phyloP scores from a whole-genome alignment of 2,888 invertebrate genomes.

The Cephus pygmeus region DNA sequence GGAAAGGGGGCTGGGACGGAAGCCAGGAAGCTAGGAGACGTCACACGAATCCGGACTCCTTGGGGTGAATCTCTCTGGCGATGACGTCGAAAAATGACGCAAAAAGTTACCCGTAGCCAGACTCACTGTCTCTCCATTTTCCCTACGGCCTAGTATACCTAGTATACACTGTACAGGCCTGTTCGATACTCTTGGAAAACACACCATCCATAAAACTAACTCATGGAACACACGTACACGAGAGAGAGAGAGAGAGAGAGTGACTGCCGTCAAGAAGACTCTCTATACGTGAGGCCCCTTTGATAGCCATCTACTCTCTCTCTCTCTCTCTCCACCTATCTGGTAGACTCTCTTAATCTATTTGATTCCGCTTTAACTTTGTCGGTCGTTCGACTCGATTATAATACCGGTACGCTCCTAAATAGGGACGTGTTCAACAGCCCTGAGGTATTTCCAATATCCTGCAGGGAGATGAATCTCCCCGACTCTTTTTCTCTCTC shows the following conservation, averaged over 20 bases:
- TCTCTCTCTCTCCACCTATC: not conserved
- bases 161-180: not conserved
- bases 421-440: slow-evolving; percentile 60
- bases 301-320: not conserved
- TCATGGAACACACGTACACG: not conserved
- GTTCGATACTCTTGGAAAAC: not conserved
- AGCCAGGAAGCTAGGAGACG: slow-evolving; percentile 41
- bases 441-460: slow-evolving; percentile 65
- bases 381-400: slow-evolving; percentile 42
- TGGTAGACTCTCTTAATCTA: not conserved
- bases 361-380: not conserved
- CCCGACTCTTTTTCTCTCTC: slow-evolving; percentile 27
- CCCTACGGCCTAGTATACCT: not conserved
- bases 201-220: not conserved
- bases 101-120: slow-evolving; percentile 56
- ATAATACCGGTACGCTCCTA: slow-evolving; percentile 57
- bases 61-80: slow-evolving; percentile 54
- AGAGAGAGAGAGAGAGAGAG: not conserved
- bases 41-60: slow-evolving; percentile 49
- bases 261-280: not conserved
- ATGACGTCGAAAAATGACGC: slow-evolving; percentile 64
- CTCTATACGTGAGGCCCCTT: not conserved
- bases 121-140: slow-evolving; percentile 54
- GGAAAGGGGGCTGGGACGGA: slow-evolving; percentile 23
- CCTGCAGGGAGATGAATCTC: slow-evolving; percentile 60